Evolutionary conservation across 2,888 invertebrate species (phyloP).

Genomic region (Noctua janthina): DNA sequence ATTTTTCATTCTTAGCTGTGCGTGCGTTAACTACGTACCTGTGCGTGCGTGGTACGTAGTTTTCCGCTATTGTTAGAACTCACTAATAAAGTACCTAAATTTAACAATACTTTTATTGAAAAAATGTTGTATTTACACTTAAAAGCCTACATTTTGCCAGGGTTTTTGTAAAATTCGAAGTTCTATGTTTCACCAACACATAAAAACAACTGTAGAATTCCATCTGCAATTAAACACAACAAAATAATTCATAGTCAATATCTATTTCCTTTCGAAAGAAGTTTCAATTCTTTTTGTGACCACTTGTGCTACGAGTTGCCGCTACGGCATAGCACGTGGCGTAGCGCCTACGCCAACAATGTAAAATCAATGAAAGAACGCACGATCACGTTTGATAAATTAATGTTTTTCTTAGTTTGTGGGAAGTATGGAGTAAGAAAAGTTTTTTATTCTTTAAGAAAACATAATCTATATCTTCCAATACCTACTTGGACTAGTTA

Average conservation of each 20-base stretch:
- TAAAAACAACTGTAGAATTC: not conserved
- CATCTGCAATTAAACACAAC: too few relatives aligned
- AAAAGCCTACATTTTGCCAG: not conserved
- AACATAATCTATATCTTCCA: not conserved
- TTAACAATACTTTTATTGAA: constrained; percentile 34
- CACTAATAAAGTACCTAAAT: constrained; percentile 61
- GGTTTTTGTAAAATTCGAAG: not conserved
- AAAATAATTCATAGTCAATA: not conserved
- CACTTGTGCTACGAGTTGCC: constrained; percentile 9
- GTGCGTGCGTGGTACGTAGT: constrained; percentile 73
- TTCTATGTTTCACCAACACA: not conserved
- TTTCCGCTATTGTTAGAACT: constrained; percentile 70
- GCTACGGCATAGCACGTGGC: constrained; percentile 18
- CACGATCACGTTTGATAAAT: not conserved
- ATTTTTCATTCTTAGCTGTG: constrained; percentile 74
- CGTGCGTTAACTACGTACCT: constrained; percentile 74
- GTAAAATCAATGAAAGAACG: not conserved
- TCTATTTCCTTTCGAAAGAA: not conserved
- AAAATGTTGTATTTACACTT: constrained; percentile 12
- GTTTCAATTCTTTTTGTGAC: not conserved
- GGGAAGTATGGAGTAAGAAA: not conserved
- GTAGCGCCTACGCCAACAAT: constrained; percentile 5
- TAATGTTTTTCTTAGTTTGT: not conserved
- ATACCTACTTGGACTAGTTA: constrained; percentile 4
- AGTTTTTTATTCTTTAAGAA: not conserved